Evolutionary conservation across 2,113 vertebrate genomes (phyloP).

Genomic region (Leptosomus discolor): DNA sequence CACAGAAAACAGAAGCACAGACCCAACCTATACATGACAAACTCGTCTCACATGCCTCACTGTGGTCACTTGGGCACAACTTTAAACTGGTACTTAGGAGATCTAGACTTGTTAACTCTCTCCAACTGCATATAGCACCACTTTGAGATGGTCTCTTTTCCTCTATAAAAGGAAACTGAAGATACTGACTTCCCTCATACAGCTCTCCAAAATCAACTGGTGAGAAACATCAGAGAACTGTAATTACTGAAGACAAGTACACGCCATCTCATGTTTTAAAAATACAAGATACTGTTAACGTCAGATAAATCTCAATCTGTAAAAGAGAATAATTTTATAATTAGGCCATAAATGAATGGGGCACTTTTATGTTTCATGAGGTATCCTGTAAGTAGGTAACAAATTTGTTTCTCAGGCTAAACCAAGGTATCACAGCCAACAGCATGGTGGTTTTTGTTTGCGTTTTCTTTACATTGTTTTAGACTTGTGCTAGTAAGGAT

Average conservation of each 20-base stretch:
- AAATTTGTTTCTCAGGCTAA: neutral
- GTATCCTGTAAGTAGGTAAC: neutral
- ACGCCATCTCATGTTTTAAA: neutral
- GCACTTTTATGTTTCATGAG: neutral
- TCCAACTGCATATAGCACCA: neutral
- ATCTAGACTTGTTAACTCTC: neutral
- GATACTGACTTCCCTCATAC: rapidly evolving
- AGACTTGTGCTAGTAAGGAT: neutral
- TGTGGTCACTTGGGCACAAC: neutral
- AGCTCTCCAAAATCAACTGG: neutral
- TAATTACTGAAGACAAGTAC: neutral
- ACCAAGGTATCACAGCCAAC: neutral
- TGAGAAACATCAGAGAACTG: neutral
- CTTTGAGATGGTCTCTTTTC: neutral
- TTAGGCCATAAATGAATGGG: neutral
- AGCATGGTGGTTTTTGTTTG: neutral
- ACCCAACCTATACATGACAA: neutral
- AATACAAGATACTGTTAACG: neutral
- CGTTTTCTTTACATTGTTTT: neutral
- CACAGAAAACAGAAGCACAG: neutral
- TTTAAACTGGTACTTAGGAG: neutral
- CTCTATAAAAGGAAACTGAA: neutral
- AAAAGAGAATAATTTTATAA: neutral
- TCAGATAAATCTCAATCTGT: neutral
- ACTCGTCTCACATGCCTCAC: neutral